Evolutionary conservation across 2,797 vertebrate genomes (phyloP).

Genomic region (Craterocephalus amniculus): DNA sequence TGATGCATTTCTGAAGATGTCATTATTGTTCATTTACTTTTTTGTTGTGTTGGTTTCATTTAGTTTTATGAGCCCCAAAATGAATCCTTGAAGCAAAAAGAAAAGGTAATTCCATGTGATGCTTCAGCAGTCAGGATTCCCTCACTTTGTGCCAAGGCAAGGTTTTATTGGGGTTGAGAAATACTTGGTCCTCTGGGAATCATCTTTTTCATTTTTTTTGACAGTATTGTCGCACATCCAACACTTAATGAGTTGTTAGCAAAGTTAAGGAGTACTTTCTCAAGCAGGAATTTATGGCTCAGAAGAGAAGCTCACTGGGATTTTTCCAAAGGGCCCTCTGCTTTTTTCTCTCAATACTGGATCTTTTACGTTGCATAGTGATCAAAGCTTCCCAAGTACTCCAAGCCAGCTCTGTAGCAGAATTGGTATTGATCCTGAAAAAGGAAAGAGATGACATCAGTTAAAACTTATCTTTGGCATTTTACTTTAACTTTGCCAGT

Average conservation of each 20-base stretch:
- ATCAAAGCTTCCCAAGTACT: conserved; percentile 99
- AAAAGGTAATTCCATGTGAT: conserved; percentile 84
- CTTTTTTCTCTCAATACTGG: conserved; percentile 86
- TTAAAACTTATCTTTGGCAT: conserved; percentile 2
- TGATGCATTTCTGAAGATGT: conserved; percentile 82
- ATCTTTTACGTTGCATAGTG: conserved; percentile 99
- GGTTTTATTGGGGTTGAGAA: conserved; percentile 85
- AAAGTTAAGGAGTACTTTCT: conserved; percentile 99
- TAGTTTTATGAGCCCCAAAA: conserved; percentile 81
- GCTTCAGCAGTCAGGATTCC: conserved; percentile 92
- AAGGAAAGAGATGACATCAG: conserved; percentile 48
- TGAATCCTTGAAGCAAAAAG: conserved; percentile 91
- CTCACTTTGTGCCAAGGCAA: conserved; percentile 68
- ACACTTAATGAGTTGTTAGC: conserved; percentile 95
- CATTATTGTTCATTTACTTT: conserved; percentile 84
- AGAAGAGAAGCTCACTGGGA: conserved; percentile 96
- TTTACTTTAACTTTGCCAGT: neutral
- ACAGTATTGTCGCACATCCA: conserved; percentile 89
- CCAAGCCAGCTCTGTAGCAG: conserved; percentile 98
- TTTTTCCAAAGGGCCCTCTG: conserved; percentile 89
- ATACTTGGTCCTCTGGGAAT: conserved; percentile 97
- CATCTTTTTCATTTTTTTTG: conserved; percentile 84
- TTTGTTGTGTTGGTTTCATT: conserved; percentile 77
- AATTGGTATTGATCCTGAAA: conserved; percentile 98
- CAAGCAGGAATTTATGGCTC: conserved; percentile 99